Evolutionary conservation across 2,113 vertebrate genomes (phyloP), one percentile per base, ranked within the genome.

Genomic region (Sisor rabdophorus): DNA sequence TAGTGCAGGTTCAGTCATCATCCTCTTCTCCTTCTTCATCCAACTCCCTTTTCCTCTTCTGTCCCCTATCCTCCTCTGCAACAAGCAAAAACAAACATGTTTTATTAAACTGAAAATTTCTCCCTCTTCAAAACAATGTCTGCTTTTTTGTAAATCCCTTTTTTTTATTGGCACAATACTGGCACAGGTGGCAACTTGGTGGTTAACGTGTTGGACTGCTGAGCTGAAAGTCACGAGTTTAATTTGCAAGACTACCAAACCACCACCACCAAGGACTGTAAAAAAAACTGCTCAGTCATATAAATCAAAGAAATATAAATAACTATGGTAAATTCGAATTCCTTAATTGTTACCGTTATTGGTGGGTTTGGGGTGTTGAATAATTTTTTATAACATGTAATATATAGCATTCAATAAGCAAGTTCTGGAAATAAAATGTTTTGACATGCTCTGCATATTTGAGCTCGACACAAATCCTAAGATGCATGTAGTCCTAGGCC

Each of bases 31-130:
- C 97, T 85, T 97, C 97, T 6, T 99, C 97, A 73, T 98, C 95
- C 8, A 93, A 86, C 10, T 98, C 96, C 93, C 96, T 92, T 96
- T 99, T 99, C 83, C 96, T 96, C 89, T 98, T 99, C 91, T 95
- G 91, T 79, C 96, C 95, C 87, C 84, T 91, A 59, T 93, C 94
- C 76, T 94, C 94, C 61, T 94, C 94, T 95, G 68, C 85, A 83
- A 17, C 0, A 86, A 24, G 79, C 22, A 1, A 47, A 54, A 19
- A 10, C 20, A n/a, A 22, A 3, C 47, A 50, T 24, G 11, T 28
- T 68, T 50, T 68, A 26, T 28, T 68, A 15, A n/a, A 24, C 22
- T 28, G 22, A 26, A 68, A 7, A 47, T n/a, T 63, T 20, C 5
- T 7, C 1, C 12, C 10, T n/a, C n/a, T n/a, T n/a, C 40, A 40